These are phyloP conservation scores for Orthosia gothica DNA, from an alignment of 2,888 invertebrate species.

Conservation along the genomic window DNA sequence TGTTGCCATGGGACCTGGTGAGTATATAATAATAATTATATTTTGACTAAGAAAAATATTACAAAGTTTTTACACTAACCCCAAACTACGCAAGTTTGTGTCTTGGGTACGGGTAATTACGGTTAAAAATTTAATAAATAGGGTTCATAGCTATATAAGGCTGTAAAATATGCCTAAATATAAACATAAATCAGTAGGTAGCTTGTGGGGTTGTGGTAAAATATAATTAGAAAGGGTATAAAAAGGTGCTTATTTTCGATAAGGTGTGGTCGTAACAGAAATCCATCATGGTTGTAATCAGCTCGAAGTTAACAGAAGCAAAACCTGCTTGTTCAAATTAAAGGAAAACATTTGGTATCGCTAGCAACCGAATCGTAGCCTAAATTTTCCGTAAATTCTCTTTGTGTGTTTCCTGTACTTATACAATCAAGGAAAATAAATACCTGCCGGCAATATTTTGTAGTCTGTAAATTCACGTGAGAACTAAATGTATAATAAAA, in stretches of 20 bases:
- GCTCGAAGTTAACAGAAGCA: background rate
- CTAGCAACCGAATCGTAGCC: background rate
- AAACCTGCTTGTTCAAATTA: background rate
- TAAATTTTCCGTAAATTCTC: background rate
- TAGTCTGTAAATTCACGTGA: conserved; percentile 34
- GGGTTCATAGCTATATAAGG: too few species aligned
- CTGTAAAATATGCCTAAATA: background rate
- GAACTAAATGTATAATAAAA: conserved; percentile 8
- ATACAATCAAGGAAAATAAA: conserved; percentile 35
- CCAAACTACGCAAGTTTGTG: too few species aligned
- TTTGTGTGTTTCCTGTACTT: background rate
- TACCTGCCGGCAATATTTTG: conserved; percentile 16
- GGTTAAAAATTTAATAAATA: too few species aligned
- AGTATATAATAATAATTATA: conserved; percentile 6
- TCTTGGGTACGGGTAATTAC: too few species aligned
- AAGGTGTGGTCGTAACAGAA: too few species aligned
- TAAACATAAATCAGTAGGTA: too few species aligned
- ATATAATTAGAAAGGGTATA: background rate
- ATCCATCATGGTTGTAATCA: background rate
- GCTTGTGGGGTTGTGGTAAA: too few species aligned
- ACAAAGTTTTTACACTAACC: too few species aligned
- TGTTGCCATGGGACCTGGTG: conserved; percentile 70
- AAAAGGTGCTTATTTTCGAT: background rate
- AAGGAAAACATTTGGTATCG: background rate
- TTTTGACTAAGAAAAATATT: too few species aligned